phyloP scores from a whole-genome alignment of 2,113 vertebrate species.

The Rhadina sibilatrix region DNA sequence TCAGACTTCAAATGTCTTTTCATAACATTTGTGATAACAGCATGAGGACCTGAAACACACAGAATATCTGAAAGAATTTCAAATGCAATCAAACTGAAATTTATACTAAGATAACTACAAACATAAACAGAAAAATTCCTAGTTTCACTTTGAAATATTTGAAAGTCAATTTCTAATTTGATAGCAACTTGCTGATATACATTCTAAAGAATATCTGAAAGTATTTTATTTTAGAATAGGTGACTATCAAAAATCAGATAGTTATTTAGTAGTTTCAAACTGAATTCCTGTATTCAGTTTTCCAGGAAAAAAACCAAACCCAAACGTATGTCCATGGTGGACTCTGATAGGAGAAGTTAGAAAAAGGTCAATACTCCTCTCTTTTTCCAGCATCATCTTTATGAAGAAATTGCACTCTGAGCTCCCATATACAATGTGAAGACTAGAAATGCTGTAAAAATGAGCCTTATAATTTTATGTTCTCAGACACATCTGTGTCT shows the following conservation, averaged over 20 bases:
- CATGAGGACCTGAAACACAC: background rate
- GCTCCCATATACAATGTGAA: background rate
- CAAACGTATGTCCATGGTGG: background rate
- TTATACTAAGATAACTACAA: background rate
- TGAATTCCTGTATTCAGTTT: background rate
- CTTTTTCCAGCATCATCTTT: background rate
- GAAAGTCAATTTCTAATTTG: background rate
- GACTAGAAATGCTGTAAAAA: background rate
- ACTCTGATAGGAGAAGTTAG: background rate
- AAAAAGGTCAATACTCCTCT: background rate
- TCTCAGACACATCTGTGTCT: background rate
- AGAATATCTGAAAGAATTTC: background rate
- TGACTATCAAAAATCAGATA: background rate
- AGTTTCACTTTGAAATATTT: background rate
- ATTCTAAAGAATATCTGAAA: background rate
- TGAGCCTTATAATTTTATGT: background rate
- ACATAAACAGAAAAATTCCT: background rate
- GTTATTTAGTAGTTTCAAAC: background rate
- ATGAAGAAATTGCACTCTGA: background rate
- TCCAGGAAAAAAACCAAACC: background rate
- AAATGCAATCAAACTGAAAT: background rate
- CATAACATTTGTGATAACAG: background rate
- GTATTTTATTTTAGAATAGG: background rate
- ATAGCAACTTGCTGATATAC: background rate
- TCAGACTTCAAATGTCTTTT: background rate